Conservation (phyloP, 2,888 invertebrate genomes). For the Mystacides longicornis region DNA sequence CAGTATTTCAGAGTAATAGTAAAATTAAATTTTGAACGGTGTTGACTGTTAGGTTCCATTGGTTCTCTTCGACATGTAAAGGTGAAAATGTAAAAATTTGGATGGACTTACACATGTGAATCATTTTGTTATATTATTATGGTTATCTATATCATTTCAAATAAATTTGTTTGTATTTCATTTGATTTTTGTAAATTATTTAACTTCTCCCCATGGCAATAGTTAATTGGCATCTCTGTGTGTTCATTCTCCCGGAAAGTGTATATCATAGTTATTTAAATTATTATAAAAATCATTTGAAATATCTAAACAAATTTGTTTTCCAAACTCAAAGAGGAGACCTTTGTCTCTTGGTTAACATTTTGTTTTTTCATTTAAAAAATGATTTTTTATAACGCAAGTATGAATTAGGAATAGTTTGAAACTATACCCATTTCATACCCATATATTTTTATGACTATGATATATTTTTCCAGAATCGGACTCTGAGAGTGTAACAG, state of each 20-base stretch:
- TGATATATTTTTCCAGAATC: slow-evolving; percentile 68
- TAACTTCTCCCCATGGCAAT: background rate
- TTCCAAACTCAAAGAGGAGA: no score
- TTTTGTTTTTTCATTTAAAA: no score
- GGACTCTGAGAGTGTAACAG: slow-evolving; percentile 65
- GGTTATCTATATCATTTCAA: slow-evolving; percentile 16
- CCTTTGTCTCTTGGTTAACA: no score
- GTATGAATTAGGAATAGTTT: no score
- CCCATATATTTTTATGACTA: background rate
- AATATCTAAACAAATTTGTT: no score
- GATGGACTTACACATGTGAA: background rate
- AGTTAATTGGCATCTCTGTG: background rate
- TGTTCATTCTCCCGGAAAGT: background rate
- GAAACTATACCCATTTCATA: no score
- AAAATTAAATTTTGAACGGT: background rate
- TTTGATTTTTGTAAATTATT: slow-evolving; percentile 26
- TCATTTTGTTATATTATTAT: background rate
- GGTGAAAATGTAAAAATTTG: background rate
- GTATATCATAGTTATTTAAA: background rate
- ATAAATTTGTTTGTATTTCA: slow-evolving; percentile 23
- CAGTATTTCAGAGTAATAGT: background rate
- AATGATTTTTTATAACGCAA: no score
- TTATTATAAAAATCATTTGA: slow-evolving; percentile 24
- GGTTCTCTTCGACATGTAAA: background rate
- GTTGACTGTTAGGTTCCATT: background rate